Evolutionary conservation across 2,113 vertebrate genomes (phyloP).

Genomic region (Melierax canorus): DNA sequence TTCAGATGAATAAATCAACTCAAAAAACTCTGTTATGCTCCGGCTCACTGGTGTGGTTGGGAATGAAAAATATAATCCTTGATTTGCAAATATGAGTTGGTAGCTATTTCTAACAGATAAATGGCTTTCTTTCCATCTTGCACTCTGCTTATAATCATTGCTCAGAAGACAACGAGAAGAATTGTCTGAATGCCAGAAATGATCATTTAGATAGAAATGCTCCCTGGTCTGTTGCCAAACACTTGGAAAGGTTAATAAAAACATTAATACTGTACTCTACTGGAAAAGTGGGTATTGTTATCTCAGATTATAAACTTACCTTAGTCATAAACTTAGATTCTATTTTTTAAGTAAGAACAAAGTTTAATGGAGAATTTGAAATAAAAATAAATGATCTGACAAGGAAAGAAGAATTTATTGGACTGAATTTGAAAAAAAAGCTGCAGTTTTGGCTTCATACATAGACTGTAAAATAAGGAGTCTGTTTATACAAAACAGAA

Average conservation of each 20-base stretch:
- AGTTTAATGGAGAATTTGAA: background rate
- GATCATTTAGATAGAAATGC: background rate
- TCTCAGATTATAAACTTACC: background rate
- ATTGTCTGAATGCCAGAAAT: background rate
- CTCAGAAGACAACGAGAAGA: background rate
- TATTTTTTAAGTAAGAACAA: background rate
- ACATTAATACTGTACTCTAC: background rate
- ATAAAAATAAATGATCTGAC: conserved; percentile 15
- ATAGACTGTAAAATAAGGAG: background rate
- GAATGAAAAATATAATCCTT: background rate
- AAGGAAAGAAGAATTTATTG: background rate
- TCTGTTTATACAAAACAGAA: background rate
- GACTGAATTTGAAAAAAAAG: background rate
- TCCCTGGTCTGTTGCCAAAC: background rate
- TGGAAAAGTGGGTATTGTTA: background rate
- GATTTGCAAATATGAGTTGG: background rate
- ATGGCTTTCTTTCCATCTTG: background rate
- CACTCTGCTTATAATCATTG: background rate
- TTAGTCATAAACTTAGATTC: background rate
- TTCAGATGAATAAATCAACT: background rate
- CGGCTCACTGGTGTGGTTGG: background rate
- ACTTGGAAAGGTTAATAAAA: background rate
- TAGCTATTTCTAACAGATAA: background rate
- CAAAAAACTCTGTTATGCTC: background rate
- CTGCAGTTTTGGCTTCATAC: background rate